phyloP scores from a whole-genome alignment of 2,113 vertebrate species.

The Mustela nigripes region DNA sequence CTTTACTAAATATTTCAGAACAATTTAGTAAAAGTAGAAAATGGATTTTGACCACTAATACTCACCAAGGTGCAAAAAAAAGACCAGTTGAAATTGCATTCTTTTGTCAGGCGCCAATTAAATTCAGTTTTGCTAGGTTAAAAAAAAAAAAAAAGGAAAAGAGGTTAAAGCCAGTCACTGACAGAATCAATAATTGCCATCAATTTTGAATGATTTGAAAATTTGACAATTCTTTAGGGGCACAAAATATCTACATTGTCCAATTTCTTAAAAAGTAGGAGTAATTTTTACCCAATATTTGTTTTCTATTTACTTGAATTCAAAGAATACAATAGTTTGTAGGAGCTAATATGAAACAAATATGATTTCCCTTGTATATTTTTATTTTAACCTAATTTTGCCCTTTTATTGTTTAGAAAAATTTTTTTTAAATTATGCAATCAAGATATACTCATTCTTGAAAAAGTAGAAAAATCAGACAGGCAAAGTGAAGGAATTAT shows the following conservation, averaged over 20 bases:
- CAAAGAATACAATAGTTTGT: not conserved
- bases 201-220: not conserved
- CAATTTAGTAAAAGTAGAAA: conserved; percentile 26
- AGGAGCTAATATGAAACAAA: not conserved
- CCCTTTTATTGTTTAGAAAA: not conserved
- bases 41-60: conserved; percentile 66
- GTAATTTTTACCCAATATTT: not conserved
- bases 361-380: conserved; percentile 23
- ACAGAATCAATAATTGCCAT: not conserved
- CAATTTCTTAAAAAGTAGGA: conserved; percentile 42
- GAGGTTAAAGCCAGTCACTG: not conserved
- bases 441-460: not conserved
- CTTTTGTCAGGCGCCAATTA: conserved; percentile 51
- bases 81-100: conserved; percentile 78
- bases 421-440: not conserved
- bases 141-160: conserved; percentile 22
- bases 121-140: conserved; percentile 61
- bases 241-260: not conserved
- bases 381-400: conserved; percentile 22
- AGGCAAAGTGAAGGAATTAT: not conserved
- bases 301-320: conserved; percentile 31
- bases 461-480: conserved; percentile 4
- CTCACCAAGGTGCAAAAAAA: conserved; percentile 84
- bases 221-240: not conserved
- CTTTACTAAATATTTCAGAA: conserved; percentile 48